Percentiles rank a stretch among this genome's conserved stretches.
Evolutionary conservation across 2,888 invertebrate genomes (phyloP).

Genomic region (Lumbricus terrestris): DNA sequence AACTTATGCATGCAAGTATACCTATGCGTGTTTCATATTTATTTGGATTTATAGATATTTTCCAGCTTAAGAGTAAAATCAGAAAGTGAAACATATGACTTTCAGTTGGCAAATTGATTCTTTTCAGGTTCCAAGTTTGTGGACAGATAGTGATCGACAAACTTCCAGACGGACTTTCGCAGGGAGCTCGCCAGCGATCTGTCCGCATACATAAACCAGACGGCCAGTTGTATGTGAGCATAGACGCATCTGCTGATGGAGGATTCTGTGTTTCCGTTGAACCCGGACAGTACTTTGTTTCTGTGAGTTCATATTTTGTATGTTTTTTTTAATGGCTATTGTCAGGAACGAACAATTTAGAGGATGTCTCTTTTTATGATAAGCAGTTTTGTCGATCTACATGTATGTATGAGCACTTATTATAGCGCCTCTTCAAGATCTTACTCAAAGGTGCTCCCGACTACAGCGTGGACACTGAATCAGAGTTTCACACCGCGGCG

Average conservation of each 20-base stretch:
- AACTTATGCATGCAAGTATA: too few relatives aligned
- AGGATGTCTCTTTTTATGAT: background rate
- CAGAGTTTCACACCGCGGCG: too few relatives aligned
- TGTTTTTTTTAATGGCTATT: background rate
- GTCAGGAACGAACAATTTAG: background rate
- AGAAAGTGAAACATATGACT: background rate
- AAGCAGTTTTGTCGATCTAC: background rate
- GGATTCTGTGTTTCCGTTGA: slow-evolving; percentile 75
- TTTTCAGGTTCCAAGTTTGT: slow-evolving; percentile 69
- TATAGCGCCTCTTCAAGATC: too few relatives aligned
- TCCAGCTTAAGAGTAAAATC: background rate
- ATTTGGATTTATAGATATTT: background rate
- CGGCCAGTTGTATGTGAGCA: slow-evolving; percentile 36
- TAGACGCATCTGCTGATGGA: slow-evolving; percentile 63
- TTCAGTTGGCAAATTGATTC: background rate
- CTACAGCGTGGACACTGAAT: too few relatives aligned
- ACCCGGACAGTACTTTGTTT: slow-evolving; percentile 71
- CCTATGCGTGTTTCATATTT: too few relatives aligned
- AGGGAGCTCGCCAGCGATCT: slow-evolving; percentile 39
- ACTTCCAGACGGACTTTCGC: slow-evolving; percentile 50
- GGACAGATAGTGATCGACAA: slow-evolving; percentile 54
- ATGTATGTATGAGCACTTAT: too few relatives aligned
- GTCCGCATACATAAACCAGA: slow-evolving; percentile 30
- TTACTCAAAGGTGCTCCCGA: too few relatives aligned
- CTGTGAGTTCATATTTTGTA: slow-evolving; percentile 53